Base-by-base conservation (phyloP, 2,113 vertebrate genomes). In the Oceanites oceanicus region DNA sequence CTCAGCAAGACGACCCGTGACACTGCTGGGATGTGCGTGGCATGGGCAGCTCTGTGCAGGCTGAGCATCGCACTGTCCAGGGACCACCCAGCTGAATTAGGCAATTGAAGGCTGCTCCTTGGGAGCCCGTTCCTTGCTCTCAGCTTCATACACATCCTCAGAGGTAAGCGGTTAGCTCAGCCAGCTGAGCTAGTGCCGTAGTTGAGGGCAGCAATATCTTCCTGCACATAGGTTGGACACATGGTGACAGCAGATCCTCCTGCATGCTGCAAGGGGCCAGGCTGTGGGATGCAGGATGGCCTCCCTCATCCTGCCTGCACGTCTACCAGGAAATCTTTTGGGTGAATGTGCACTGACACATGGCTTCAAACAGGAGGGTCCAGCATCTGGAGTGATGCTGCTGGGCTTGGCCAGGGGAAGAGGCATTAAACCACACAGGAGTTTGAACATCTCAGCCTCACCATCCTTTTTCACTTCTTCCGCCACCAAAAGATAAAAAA, bases 161-260 rank as follows among this genome's bases (percentile, higher is more conserved):
- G 38, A 75, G 34, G 36, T 22, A 40, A 87, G 63, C 0, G 0
- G 63, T 63, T 70, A 77, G 38, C 67, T 83, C 44, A 86, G 66
- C 20, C 29, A 72, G 62, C 47, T n/a, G 61, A 63, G 13, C 15
- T 34, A 29, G 30, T 49, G 49, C 59, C 0, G 0, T 36, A 47
- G 17, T 0, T 78, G 75, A 38, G 30, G 19, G 10, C 32, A 63
- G 86, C n/a, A 88, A 0, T 29, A 47, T 26, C 15, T 59, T 75
- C 45, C 30, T 1, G 2, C n/a, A 34, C 4, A 2, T 20, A 42
- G 45, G 21, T 32, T 0, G 0, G 45, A 80, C 17, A 18, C 0
- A 2, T 38, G 44, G 25, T 45, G 32, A 90, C 66, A 94, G 47
- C 59, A 86, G 40, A 67, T 13, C 36, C 11, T 32, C 65, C 18